Conservation (phyloP, 37 sponge, comb jelly and placozoan species). For the Cladorhizidae sp. region DNA sequence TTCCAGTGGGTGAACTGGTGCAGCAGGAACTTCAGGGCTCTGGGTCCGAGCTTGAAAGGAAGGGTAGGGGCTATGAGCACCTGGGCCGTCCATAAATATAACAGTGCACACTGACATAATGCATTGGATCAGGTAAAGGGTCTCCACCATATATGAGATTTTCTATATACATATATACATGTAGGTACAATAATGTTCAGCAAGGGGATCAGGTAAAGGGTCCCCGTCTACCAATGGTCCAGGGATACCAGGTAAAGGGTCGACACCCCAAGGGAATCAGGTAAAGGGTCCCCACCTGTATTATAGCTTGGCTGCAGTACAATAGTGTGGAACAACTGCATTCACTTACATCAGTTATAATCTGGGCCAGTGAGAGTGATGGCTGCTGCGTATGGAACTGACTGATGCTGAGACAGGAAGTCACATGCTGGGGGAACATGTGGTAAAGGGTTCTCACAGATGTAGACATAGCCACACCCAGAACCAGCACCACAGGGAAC, state of each 20-base stretch:
- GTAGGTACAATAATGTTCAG: too few relatives aligned
- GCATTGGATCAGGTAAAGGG: too few relatives aligned
- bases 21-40: slow-evolving; percentile 34
- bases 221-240: too few relatives aligned
- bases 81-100: too few relatives aligned
- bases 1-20: slow-evolving; percentile 65
- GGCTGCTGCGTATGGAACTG: slow-evolving; percentile 55
- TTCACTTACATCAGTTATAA: slow-evolving; percentile 36
- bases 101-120: too few relatives aligned
- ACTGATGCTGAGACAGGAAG: slow-evolving; percentile 55
- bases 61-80: slow-evolving; percentile 32
- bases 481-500: slow-evolving; percentile 68
- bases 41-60: slow-evolving; percentile 51
- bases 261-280: too few relatives aligned
- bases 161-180: too few relatives aligned
- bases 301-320: too few relatives aligned
- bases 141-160: too few relatives aligned
- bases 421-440: slow-evolving; percentile 37
- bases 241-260: too few relatives aligned
- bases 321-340: background rate
- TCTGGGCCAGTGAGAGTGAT: slow-evolving; percentile 25
- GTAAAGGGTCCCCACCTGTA: too few relatives aligned
- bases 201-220: too few relatives aligned
- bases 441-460: slow-evolving; percentile 51
- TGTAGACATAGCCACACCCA: slow-evolving; percentile 64